Percentiles rank a stretch among this genome's conserved stretches.
These are phyloP conservation scores for Hydraecia micacea DNA, from an alignment of 2,888 invertebrate species.

Conservation along the genomic window DNA sequence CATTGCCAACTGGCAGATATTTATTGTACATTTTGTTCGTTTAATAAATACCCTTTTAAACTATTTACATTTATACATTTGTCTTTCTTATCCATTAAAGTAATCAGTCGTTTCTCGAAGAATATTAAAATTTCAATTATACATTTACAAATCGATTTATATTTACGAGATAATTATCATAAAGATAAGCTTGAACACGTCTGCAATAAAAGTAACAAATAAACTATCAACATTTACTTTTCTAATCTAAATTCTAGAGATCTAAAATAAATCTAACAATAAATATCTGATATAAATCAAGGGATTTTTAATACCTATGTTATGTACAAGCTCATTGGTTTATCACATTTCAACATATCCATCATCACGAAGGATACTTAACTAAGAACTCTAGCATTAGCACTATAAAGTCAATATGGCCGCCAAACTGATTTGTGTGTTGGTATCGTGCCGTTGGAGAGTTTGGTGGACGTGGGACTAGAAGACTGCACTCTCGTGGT, in stretches of 20 bases:
- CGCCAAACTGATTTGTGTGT: constrained; percentile 93
- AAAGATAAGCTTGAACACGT: constrained; percentile 85
- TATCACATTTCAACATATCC: constrained; percentile 88
- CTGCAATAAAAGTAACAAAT: constrained; percentile 83
- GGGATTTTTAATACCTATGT: constrained; percentile 78
- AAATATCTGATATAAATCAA: constrained; percentile 83
- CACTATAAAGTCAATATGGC: constrained; percentile 91
- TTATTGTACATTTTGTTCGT: constrained; percentile 71
- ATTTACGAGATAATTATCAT: constrained; percentile 67
- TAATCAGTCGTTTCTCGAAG: constrained; percentile 84
- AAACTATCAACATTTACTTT: constrained; percentile 78
- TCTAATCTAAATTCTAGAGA: constrained; percentile 73
- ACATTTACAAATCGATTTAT: constrained; percentile 68
- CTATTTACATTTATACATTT: constrained; percentile 78
- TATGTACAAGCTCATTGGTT: constrained; percentile 89
- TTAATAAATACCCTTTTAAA: constrained; percentile 78
- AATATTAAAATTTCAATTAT: constrained; percentile 66
- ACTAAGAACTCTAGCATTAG: constrained; percentile 70
- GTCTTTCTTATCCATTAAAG: constrained; percentile 73
- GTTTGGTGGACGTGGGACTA: constrained; percentile 91
- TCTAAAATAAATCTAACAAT: constrained; percentile 80
- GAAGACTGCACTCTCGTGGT: constrained; percentile 84
- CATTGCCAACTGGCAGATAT: constrained; percentile 68
- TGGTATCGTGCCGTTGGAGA: constrained; percentile 88
- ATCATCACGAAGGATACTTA: constrained; percentile 72